Evolutionary conservation across 2,888 invertebrate genomes (phyloP), one percentile per base, ranked within the genome.

Genomic region (Scotopteryx bipunctaria): DNA sequence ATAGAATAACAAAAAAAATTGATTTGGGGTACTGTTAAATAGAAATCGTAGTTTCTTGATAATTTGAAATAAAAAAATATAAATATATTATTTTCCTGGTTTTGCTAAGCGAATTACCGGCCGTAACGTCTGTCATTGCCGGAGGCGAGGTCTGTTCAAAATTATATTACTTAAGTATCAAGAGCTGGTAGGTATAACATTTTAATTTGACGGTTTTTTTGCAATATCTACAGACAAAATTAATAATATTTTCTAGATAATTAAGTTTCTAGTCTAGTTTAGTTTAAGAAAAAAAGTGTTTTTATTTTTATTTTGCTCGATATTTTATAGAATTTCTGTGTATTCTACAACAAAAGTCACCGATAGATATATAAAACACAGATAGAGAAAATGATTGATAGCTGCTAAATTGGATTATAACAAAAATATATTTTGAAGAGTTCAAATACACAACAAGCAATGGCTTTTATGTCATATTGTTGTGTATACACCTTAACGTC

Each of bases 111-210:
- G 59, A 69, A 57, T 66, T 55, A 11, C 25, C 44, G 35, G 38
- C 15, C 65, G 71, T 81, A 63, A 17, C 66, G 72, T 78, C 64
- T 69, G 65, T 73, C 57, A 11, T 44, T 11, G 42, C 67, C 66
- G 70, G 60, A 76, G 61, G 63, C 61, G 71, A 73, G 70, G 66
- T 44, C 27, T 6, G 15, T 32, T 31, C 75, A 69, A 76, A 81
- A 83, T 81, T 78, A 79, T 80, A 80, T 80, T n/a, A n/a, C n/a
- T n/a, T 78, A 33, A 17, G 15, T 50, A 81, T 80, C 76, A 69
- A 74, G 74, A 69, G 66, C 83, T 84, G n/a, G n/a, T n/a, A n/a
- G n/a, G 84, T 84, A 84, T 86, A 82, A 83, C 78, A 81, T 82
- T 85, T 83, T 83, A 84, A 85, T 84, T 83, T 79, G 32, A 36